phyloP scores from a whole-genome alignment of 2,797 vertebrate genomes.

The Martes flavigula region DNA sequence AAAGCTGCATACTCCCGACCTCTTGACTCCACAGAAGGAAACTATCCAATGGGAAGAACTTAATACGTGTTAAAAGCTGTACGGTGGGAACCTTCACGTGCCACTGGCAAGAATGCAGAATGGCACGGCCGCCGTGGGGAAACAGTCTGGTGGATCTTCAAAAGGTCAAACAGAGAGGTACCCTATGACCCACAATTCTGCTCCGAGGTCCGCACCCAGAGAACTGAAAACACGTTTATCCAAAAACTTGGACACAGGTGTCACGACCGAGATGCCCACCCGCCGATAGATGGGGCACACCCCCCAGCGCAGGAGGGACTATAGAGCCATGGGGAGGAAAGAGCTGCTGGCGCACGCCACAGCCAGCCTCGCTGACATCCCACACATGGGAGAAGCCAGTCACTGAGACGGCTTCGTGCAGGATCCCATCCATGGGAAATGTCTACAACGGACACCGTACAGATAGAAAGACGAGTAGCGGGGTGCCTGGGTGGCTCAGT shows the following conservation, averaged over 20 bases:
- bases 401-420: accelerated
- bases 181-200: not conserved
- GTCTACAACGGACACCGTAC: not conserved
- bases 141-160: not conserved
- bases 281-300: accelerated
- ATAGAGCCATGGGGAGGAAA: accelerated
- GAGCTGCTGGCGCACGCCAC: accelerated
- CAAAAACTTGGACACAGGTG: accelerated
- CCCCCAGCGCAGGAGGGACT: accelerated
- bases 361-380: not conserved
- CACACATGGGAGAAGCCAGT: too few species aligned
- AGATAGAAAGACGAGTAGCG: too few species aligned
- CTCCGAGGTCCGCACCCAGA: not conserved
- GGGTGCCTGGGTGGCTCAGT: too few species aligned
- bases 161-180: too few species aligned
- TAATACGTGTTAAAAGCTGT: not conserved
- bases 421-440: not conserved
- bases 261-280: not conserved
- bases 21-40: not conserved
- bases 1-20: not conserved
- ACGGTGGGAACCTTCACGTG: accelerated
- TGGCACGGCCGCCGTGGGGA: accelerated
- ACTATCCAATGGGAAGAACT: not conserved
- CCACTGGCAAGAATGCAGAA: not conserved
- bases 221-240: too few species aligned